phyloP scores from a whole-genome alignment of 2,888 invertebrate species.

The Heliconius charithonia region DNA sequence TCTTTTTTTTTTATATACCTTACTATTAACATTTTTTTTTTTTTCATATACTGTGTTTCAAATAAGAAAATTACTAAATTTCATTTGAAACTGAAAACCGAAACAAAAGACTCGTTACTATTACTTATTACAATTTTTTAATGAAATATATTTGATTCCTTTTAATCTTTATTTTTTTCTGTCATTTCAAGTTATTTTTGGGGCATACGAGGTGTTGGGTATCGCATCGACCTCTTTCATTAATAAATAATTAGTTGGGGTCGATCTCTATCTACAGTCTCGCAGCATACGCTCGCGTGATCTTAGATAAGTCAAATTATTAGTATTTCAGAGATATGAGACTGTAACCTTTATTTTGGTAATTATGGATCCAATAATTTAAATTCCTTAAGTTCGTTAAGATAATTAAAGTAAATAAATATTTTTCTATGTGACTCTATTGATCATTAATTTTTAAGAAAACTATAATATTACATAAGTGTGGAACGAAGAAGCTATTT shows the following conservation, averaged over 20 bases:
- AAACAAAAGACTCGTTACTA: too few species aligned
- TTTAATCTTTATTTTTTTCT: not conserved
- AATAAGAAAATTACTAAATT: too few species aligned
- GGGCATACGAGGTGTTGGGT: not conserved
- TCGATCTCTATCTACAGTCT: constrained; percentile 4
- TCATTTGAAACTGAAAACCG: too few species aligned
- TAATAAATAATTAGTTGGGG: not conserved
- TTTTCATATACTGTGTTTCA: too few species aligned
- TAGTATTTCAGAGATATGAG: not conserved
- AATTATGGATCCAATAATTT: not conserved
- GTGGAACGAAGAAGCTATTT: too few species aligned
- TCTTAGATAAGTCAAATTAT: not conserved
- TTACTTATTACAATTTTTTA: too few species aligned
- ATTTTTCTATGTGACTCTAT: too few species aligned
- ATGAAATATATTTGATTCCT: not conserved
- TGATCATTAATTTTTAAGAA: too few species aligned
- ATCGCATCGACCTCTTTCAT: constrained; percentile 3
- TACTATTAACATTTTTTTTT: too few species aligned
- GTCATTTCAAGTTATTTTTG: not conserved
- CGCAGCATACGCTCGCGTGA: constrained; percentile 1
- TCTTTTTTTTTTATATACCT: too few species aligned
- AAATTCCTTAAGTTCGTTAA: not conserved
- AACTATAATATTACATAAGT: too few species aligned
- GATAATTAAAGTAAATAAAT: too few species aligned
- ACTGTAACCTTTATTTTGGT: not conserved